Conservation (phyloP, 2,797 vertebrate genomes). For the Sphenodon punctatus region DNA sequence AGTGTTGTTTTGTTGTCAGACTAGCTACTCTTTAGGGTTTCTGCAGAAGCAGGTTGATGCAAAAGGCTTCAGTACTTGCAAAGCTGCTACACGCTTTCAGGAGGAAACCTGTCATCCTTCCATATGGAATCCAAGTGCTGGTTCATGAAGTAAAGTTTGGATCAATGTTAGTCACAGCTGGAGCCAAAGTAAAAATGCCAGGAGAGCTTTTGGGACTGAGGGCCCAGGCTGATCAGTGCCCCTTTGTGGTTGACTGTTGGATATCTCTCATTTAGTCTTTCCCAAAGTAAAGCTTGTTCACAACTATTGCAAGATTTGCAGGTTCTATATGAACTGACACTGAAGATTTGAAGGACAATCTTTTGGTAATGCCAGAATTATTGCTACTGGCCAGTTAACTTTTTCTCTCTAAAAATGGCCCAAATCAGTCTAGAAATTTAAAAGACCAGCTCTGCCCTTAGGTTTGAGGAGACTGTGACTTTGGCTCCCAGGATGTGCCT, state of each 20-base stretch:
- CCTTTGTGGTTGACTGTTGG: background rate
- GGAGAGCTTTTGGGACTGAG: too few species aligned
- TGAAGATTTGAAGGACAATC: background rate
- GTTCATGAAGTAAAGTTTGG: background rate
- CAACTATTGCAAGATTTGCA: background rate
- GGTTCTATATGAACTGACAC: background rate
- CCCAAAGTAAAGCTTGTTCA: background rate
- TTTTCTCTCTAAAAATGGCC: background rate
- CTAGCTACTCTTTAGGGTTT: background rate
- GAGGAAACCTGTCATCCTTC: background rate
- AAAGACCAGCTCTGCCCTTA: background rate
- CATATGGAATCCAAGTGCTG: background rate
- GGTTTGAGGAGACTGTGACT: background rate
- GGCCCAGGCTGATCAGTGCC: background rate
- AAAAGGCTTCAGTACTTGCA: background rate
- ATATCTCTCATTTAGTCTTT: background rate
- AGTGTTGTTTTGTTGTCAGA: background rate
- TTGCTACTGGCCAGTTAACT: background rate
- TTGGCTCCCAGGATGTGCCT: background rate
- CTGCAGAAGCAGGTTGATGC: rapidly evolving
- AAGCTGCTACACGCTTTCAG: background rate
- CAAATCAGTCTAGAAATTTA: too few species aligned
- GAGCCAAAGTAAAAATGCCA: too few species aligned
- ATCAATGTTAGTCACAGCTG: background rate
- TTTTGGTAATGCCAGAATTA: background rate